phyloP scores from a whole-genome alignment of 2,888 invertebrate species.

The Oxytorus armatus region DNA sequence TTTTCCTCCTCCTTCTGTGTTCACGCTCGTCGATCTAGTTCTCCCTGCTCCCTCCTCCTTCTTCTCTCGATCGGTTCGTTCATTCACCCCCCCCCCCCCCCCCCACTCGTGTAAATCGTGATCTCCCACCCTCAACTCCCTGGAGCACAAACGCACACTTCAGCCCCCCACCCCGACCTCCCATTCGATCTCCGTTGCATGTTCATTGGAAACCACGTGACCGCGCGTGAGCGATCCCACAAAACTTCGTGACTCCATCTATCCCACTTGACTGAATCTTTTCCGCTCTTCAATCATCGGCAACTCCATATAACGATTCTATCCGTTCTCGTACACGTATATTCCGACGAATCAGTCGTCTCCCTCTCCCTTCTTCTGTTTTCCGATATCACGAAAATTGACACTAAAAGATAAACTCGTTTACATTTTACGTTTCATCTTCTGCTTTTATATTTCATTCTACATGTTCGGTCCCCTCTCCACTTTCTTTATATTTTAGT shows the following conservation, averaged over 20 bases:
- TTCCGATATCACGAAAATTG: background rate
- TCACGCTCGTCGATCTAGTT: constrained; percentile 57
- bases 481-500: background rate
- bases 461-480: background rate
- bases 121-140: constrained; percentile 45
- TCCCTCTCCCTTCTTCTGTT: background rate
- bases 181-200: constrained; percentile 33
- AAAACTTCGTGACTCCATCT: constrained; percentile 73
- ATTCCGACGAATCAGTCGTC: background rate
- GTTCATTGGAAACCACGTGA: constrained; percentile 73
- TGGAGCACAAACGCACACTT: constrained; percentile 20
- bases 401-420: too few relatives aligned
- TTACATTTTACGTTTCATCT: background rate
- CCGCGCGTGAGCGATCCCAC: constrained; percentile 69
- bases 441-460: background rate
- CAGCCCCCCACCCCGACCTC: constrained; percentile 62
- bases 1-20: constrained; percentile 38
- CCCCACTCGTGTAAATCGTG: constrained; percentile 50
- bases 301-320: background rate
- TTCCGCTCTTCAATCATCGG: background rate
- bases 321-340: background rate
- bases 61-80: constrained; percentile 40
- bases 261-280: constrained; percentile 32
- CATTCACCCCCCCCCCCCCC: constrained; percentile 52
- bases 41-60: constrained; percentile 60